Base-by-base conservation (phyloP, 2,888 invertebrate species). In the Brachycybe producta region DNA sequence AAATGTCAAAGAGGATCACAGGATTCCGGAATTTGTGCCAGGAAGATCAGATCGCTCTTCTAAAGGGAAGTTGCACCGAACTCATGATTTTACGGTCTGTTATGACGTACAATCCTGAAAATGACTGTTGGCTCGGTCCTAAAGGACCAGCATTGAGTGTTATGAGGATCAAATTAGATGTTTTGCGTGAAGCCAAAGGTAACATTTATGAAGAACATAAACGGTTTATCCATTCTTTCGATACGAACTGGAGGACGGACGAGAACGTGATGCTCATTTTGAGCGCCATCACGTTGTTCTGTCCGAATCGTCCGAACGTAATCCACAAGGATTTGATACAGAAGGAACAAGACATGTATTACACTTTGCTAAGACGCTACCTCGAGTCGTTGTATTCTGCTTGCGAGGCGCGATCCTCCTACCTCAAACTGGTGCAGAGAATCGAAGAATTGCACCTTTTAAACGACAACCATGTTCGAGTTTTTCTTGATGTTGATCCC, bases 31-130 rank as follows among this genome's bases (percentile, higher is more conserved):
- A 82, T 61, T 82, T 97, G 77, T 87, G 88, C 63, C 88, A 92
- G 62, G 88, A 87, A 60, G 94, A 95, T 67, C 94, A 95, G 70
- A 79, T 88, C 47, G 78, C 80, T 19, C 70, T 90, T 11, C 67
- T 92, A 7, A 92, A 91, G 66, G 91, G 92, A 1, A 91, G 94
- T 1, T 91, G 91, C 63, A 91, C 90, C 42, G 95, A 97, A 70
- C 84, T 97, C 80, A 83, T 97, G 80, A 83, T 97, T 52, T 75
- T 97, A 46, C 75, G 92, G 13, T 91, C 94, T 57, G 87, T 87
- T 0, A 83, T 87, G 73, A 85, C 84, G 41, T 97, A 91, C 63
- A 90, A 94, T 64, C 79, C 80, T 1, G 85, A 84, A 58, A 78
- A 82, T 58, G 82, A 88, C 61, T 82, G 82, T 44, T 97, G 95